Evolutionary conservation across 1,140 invertebrate genomes (phyloP).

Genomic region (Drosophila truncata): DNA sequence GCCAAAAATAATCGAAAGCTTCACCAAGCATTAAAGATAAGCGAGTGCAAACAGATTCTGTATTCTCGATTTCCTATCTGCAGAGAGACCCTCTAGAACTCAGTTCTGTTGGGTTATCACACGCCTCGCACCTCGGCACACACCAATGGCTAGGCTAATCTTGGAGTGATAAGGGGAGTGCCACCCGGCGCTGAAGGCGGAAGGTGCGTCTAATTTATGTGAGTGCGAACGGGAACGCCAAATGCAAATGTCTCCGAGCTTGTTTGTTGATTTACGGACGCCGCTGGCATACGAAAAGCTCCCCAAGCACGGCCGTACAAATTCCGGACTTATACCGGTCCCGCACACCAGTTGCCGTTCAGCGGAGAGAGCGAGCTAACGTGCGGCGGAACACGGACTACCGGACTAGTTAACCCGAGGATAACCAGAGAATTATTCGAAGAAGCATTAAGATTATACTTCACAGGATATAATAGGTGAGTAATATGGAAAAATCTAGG

Average conservation of each 20-base stretch:
- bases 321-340: conserved; percentile 31
- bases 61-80: conserved; percentile 3
- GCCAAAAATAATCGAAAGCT: conserved; percentile 9
- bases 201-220: conserved; percentile 55
- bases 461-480: background rate
- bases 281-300: conserved; percentile 42
- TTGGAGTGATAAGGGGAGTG: conserved; percentile 52
- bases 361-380: conserved; percentile 24
- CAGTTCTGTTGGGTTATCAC: conserved; percentile 27
- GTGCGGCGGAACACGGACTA: conserved; percentile 3
- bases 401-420: background rate
- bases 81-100: background rate
- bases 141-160: conserved; percentile 24
- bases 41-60: conserved; percentile 22
- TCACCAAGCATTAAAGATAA: conserved; percentile 36
- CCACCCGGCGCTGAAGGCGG: conserved; percentile 25
- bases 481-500: background rate
- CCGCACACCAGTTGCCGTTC: conserved; percentile 28
- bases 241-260: conserved; percentile 38
- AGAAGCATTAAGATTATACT: background rate
- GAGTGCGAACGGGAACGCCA: conserved; percentile 14
- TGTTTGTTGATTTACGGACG: conserved; percentile 42
- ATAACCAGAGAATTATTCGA: background rate
- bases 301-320: conserved; percentile 24
- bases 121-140: conserved; percentile 1